These are phyloP conservation scores for Diplolepis rosae DNA, from an alignment of 2,888 invertebrate genomes.

Conservation along the genomic window DNA sequence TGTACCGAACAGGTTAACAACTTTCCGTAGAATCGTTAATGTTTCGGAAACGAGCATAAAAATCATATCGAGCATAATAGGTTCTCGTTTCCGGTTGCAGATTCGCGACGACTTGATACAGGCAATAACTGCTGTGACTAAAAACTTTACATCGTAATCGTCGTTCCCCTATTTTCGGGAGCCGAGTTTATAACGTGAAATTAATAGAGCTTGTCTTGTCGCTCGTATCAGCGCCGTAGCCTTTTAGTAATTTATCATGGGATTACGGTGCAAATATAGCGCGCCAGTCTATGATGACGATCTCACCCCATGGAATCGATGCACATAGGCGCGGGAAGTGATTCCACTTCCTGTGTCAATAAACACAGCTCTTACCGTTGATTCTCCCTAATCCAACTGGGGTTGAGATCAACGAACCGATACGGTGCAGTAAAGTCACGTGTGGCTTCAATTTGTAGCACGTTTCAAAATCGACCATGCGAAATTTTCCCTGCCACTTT, in stretches of 20 bases:
- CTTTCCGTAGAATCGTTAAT: conserved; percentile 12
- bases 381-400: conserved; percentile 59
- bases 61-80: conserved; percentile 27
- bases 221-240: conserved; percentile 54
- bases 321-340: conserved; percentile 62
- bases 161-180: conserved; percentile 40
- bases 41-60: conserved; percentile 16
- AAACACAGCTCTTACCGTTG: conserved; percentile 66
- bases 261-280: conserved; percentile 71
- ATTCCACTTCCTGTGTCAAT: conserved; percentile 72
- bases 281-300: conserved; percentile 38
- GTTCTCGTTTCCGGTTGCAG: conserved; percentile 24
- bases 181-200: conserved; percentile 70
- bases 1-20: background rate
- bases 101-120: conserved; percentile 8
- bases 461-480: conserved; percentile 27
- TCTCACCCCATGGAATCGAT: conserved; percentile 32
- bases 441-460: conserved; percentile 31
- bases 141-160: conserved; percentile 38
- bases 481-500: conserved; percentile 4
- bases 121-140: conserved; percentile 18
- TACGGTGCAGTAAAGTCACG: conserved; percentile 37
- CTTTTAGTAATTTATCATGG: conserved; percentile 71
- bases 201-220: conserved; percentile 71
- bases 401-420: conserved; percentile 59